These are phyloP conservation scores for Plumapathes pennacea DNA, from an alignment of 92 coral and sea anemone genomes.

Conservation along the genomic window DNA sequence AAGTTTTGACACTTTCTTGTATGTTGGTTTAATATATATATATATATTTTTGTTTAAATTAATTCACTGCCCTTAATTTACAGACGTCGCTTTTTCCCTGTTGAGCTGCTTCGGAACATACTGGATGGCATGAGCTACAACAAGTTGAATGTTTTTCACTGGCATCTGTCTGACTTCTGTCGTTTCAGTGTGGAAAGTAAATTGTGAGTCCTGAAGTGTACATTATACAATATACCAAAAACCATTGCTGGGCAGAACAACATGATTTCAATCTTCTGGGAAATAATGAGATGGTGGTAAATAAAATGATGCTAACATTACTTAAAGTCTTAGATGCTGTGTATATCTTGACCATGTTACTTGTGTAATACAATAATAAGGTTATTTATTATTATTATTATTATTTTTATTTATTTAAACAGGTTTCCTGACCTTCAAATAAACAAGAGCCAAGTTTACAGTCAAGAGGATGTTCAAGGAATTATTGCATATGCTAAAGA, in stretches of 20 bases:
- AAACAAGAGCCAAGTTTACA: slow-evolving; percentile 51
- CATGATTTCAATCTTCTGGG: too few relatives aligned
- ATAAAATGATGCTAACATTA: too few relatives aligned
- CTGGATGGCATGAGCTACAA: slow-evolving; percentile 81
- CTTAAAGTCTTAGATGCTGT: too few relatives aligned
- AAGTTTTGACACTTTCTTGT: not conserved
- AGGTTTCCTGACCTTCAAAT: slow-evolving; percentile 68
- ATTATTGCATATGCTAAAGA: slow-evolving; percentile 66
- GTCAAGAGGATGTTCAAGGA: slow-evolving; percentile 53
- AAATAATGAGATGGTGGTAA: too few relatives aligned
- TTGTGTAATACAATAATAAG: not conserved
- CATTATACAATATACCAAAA: not conserved
- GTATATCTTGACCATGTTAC: too few relatives aligned
- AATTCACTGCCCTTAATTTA: not conserved
- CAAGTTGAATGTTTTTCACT: slow-evolving; percentile 73
- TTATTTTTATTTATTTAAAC: not conserved
- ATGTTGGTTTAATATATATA: not conserved
- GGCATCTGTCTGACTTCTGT: slow-evolving; percentile 66
- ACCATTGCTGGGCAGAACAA: too few relatives aligned
- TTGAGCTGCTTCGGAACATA: slow-evolving; percentile 66
- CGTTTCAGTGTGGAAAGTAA: slow-evolving; percentile 80
- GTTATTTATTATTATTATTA: not conserved
- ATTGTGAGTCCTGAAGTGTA: slow-evolving; percentile 47
- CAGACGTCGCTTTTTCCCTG: slow-evolving; percentile 70
- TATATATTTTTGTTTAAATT: not conserved